Evolutionary conservation across 2,113 vertebrate genomes (phyloP), one percentile per base, ranked within the genome.

Genomic region (Larimichthys crocea): DNA sequence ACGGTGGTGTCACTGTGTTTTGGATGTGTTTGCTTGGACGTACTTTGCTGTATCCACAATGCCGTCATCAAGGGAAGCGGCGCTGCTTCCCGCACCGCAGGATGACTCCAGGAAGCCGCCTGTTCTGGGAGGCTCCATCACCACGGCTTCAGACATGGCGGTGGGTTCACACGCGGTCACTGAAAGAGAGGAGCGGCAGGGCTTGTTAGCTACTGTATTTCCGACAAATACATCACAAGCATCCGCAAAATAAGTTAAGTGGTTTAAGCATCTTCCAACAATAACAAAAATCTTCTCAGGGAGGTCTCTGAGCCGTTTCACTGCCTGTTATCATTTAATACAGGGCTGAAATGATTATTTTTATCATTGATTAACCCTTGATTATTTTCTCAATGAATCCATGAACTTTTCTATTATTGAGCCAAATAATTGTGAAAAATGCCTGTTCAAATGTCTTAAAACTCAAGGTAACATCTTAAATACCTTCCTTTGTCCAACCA

Each of bases 151-250:
- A 0, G 90, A 87, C 29, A 93, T 88, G 4, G 90, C 78, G 0
- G 80, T 78, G 48, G 95, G 67, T 60, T 96, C 95, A 72, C 95
- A 94, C 92, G 81, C 83, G 0, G 91, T 94, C 90, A 96, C 97
- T 97, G 92, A 0, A 69, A 72, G 40, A 84, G 10, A 76, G 14
- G 42, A 31, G 44, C 0, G 0, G 24, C 17, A 10, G 19, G 40
- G 5, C 0, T 19, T 1, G 1, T 78, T 44, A 78, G 64, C 1
- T 4, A 29, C 16, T 53, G 22, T 17, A 2, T 2, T 53, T 42
- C 8, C 31, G 4, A 53, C 24, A 56, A 31, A 12, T 3, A 11
- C 6, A 11, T 42, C 20, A 22, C 5, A 24, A 50, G 6, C 64
- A 20, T 67, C 49, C 29, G n/a, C 31, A n/a, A 52, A 22, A 40